Conservation (phyloP, 2,797 vertebrate species). For the Sebastes variabilis region DNA sequence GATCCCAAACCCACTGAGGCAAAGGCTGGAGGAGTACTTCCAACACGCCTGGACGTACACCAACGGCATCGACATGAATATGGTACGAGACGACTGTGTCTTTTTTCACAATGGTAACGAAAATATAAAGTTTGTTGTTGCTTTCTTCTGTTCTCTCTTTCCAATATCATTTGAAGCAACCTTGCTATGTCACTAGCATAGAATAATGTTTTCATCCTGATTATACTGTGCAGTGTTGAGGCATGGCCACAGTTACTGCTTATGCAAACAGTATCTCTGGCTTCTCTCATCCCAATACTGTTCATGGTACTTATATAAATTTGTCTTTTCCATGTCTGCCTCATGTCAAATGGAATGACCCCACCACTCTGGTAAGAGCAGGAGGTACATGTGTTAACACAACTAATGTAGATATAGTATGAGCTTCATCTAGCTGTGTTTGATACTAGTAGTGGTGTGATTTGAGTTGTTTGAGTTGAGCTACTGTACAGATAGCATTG, state of each 20-base stretch:
- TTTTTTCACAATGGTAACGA: not conserved
- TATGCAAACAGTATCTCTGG: slow-evolving; percentile 14
- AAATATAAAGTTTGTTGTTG: not conserved
- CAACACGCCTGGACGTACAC: slow-evolving; percentile 99
- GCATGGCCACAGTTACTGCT: slow-evolving; percentile 21
- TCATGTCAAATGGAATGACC: slow-evolving; percentile 95
- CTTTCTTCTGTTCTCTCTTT: slow-evolving; percentile 15
- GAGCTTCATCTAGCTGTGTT: slow-evolving; percentile 49
- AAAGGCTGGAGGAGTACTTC: slow-evolving; percentile 98
- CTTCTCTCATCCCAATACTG: slow-evolving; percentile 53
- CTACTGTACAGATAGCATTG: not conserved
- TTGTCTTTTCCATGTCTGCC: slow-evolving; percentile 98
- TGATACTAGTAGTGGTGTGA: slow-evolving; percentile 39
- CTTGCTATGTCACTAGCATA: slow-evolving; percentile 35
- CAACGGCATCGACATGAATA: slow-evolving; percentile 99
- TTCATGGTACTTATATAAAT: slow-evolving; percentile 92
- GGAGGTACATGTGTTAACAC: slow-evolving; percentile 95
- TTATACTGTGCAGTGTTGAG: slow-evolving; percentile 29
- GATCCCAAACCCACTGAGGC: slow-evolving; percentile 96
- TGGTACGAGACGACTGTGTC: slow-evolving; percentile 86
- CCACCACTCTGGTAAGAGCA: slow-evolving; percentile 98
- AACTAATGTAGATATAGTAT: slow-evolving; percentile 36
- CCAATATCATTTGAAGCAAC: slow-evolving; percentile 33
- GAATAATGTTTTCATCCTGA: slow-evolving; percentile 35
- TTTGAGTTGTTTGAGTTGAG: slow-evolving; percentile 4